Evolutionary conservation across 2,113 vertebrate genomes (phyloP).

Genomic region (Potamarius usumacintae): DNA sequence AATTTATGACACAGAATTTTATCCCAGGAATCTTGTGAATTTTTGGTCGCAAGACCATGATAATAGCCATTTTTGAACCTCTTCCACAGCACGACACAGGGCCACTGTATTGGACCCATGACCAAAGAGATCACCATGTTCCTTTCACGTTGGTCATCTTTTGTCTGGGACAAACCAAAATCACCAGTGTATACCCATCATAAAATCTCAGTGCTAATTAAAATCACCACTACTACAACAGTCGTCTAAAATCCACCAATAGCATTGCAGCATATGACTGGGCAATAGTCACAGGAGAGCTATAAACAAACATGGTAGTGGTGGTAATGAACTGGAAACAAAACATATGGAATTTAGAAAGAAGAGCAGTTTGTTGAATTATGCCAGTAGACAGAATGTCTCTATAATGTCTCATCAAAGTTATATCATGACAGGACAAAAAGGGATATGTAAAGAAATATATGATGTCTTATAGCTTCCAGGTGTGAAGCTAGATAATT

Average conservation of each 20-base stretch:
- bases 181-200: too few relatives aligned
- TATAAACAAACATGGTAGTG: neutral
- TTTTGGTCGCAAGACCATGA: too few relatives aligned
- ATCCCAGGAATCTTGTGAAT: too few relatives aligned
- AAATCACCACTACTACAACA: too few relatives aligned
- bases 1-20: too few relatives aligned
- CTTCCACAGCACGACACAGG: too few relatives aligned
- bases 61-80: too few relatives aligned
- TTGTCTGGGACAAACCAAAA: too few relatives aligned
- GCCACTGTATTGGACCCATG: too few relatives aligned
- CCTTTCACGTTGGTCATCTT: too few relatives aligned
- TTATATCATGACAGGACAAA: neutral
- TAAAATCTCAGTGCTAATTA: neutral
- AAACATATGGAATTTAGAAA: neutral
- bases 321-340: neutral
- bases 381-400: neutral
- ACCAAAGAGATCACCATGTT: too few relatives aligned
- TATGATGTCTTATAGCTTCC: neutral
- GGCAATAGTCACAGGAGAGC: neutral
- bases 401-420: neutral
- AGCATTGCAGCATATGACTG: neutral
- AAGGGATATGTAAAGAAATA: neutral
- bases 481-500: neutral
- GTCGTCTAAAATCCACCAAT: neutral
- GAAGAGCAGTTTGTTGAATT: neutral